A percentile compares a stretch with the other conserved stretches of the same genome.
Conservation (phyloP, 1,140 invertebrate genomes). For the Drosophila mauritiana region DNA sequence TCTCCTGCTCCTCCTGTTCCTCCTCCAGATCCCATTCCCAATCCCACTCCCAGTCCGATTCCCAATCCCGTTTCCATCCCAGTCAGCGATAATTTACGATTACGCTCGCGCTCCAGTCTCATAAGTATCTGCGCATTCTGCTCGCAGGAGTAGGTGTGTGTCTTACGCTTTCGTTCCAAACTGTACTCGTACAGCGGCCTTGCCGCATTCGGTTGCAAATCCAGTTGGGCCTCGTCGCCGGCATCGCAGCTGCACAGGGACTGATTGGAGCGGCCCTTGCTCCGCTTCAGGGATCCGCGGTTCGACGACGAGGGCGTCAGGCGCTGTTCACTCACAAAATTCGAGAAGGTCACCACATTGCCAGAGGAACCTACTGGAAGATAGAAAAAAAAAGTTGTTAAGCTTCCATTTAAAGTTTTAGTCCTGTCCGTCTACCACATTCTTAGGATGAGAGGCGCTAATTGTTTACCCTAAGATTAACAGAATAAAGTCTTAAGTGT, state of each 20-base stretch:
- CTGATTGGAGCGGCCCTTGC: conserved; percentile 82
- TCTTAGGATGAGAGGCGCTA: no score
- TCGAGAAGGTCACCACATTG: conserved; percentile 77
- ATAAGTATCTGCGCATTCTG: conserved; percentile 84
- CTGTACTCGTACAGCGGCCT: conserved; percentile 81
- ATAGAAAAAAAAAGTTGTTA: no score
- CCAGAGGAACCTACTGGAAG: conserved; percentile 19
- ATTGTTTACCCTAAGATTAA: no score
- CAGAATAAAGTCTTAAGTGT: no score
- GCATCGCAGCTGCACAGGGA: conserved; percentile 82
- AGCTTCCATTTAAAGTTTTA: no score
- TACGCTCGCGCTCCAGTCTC: conserved; percentile 82
- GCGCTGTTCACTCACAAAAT: conserved; percentile 73
- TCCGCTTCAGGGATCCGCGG: conserved; percentile 79
- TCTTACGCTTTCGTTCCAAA: conserved; percentile 78
- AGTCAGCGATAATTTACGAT: conserved; percentile 81
- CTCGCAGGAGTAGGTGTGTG: conserved; percentile 82
- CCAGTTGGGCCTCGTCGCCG: conserved; percentile 74
- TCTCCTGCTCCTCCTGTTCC: conserved; percentile 18
- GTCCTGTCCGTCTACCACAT: no score
- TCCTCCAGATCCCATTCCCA: conserved; percentile 9
- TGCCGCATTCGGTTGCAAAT: conserved; percentile 76
- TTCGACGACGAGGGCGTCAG: conserved; percentile 49
- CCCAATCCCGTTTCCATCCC: conserved; percentile 24
- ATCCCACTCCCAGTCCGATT: conserved; percentile 11